Percentiles rank a stretch among this genome's conserved stretches.
Evolutionary conservation across 2,113 vertebrate species (phyloP).

Genomic region (Elachura formosa): DNA sequence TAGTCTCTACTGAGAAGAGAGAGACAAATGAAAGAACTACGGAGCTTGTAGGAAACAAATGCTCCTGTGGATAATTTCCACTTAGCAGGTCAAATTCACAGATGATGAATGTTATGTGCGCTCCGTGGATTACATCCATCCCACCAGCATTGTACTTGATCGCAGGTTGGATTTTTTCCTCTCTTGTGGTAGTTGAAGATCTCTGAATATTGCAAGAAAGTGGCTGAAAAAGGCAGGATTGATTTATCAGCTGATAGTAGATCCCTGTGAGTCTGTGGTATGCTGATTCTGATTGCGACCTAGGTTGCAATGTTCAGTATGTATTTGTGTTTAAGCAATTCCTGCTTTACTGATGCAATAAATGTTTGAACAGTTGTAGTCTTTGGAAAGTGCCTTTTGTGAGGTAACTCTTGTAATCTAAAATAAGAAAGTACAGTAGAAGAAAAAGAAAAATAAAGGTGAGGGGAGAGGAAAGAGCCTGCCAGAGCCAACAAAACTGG

Average conservation of each 20-base stretch:
- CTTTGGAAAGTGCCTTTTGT: conserved; percentile 37
- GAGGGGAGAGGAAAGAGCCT: accelerated
- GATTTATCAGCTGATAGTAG: not conserved
- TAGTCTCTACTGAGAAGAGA: conserved; percentile 18
- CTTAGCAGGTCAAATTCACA: not conserved
- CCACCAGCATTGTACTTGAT: not conserved
- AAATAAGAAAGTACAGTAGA: conserved; percentile 44
- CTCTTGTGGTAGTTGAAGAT: not conserved
- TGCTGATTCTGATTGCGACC: not conserved
- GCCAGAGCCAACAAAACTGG: not conserved
- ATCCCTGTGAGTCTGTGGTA: not conserved
- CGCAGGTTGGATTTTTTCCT: not conserved
- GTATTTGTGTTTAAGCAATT: conserved; percentile 17
- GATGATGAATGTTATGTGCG: not conserved
- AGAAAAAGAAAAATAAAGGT: accelerated
- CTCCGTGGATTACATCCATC: not conserved
- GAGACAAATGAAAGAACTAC: conserved; percentile 3
- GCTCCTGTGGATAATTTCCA: conserved; percentile 15
- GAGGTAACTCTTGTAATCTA: conserved; percentile 50
- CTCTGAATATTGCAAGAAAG: not conserved
- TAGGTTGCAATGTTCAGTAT: not conserved
- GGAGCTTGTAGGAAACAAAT: conserved; percentile 1
- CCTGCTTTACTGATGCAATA: not conserved
- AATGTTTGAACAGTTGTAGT: conserved; percentile 4
- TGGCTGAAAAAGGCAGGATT: not conserved